Percentiles rank a stretch among this genome's conserved stretches.
Conservation (phyloP, 2,797 vertebrate genomes). For the Trachurus trachurus region DNA sequence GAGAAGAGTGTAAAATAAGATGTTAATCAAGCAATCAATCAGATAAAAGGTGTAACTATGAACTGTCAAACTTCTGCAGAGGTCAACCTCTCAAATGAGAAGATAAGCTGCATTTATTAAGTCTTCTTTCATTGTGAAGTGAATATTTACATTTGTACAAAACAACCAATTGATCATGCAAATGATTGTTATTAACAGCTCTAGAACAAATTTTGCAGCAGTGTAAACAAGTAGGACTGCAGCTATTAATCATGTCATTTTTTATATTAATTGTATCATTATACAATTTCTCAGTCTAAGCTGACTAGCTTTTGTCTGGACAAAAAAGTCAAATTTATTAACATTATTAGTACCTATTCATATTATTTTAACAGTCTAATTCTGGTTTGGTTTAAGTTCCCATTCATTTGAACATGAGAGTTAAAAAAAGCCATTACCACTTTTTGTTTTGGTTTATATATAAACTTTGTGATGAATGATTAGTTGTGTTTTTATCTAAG, state of each 20-base stretch:
- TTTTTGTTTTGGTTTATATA: not conserved
- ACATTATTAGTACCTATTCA: no score
- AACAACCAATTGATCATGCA: not conserved
- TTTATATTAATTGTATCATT: not conserved
- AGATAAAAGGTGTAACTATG: not conserved
- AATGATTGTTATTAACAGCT: not conserved
- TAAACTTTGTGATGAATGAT: not conserved
- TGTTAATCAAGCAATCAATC: not conserved
- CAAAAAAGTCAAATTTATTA: not conserved
- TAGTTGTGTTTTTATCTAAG: not conserved
- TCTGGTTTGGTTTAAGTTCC: not conserved
- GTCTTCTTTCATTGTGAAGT: not conserved
- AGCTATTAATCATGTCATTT: not conserved
- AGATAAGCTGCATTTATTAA: not conserved
- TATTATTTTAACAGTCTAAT: no score
- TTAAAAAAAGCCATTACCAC: not conserved
- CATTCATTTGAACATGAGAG: not conserved
- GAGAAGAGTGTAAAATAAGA: not conserved
- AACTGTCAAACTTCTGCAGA: no score
- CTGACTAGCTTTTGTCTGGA: not conserved
- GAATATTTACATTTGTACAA: not conserved
- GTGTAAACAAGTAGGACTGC: not conserved
- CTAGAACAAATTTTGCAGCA: not conserved
- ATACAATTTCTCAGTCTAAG: not conserved
- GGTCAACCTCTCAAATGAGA: not conserved